Evolutionary conservation across 1,140 invertebrate genomes (phyloP).

Genomic region (Ericerus pela): DNA sequence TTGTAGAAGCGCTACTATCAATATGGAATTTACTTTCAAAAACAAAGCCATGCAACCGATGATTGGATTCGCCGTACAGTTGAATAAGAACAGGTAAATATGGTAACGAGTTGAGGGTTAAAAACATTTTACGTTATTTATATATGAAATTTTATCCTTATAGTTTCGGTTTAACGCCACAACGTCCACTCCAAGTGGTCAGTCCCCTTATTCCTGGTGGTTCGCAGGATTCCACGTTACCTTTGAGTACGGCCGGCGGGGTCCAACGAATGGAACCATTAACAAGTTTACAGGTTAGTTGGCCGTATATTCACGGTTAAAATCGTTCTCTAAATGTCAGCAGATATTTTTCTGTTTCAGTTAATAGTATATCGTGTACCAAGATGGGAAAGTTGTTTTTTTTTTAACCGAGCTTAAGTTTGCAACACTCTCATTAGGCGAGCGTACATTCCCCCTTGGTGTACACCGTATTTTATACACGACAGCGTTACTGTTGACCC

Average conservation of each 20-base stretch:
- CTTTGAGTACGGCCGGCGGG: slow-evolving; percentile 69
- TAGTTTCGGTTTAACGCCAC: slow-evolving; percentile 86
- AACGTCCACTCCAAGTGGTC: slow-evolving; percentile 59
- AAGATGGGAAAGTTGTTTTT: too few relatives aligned
- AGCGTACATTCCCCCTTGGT: too few relatives aligned
- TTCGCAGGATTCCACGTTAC: slow-evolving; percentile 57
- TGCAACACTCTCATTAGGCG: too few relatives aligned
- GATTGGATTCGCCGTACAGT: slow-evolving; percentile 89
- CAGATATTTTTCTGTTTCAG: too few relatives aligned
- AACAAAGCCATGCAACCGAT: slow-evolving; percentile 99
- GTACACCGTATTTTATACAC: too few relatives aligned
- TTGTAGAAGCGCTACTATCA: slow-evolving; percentile 61
- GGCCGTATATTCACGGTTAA: too few relatives aligned
- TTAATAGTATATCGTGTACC: too few relatives aligned
- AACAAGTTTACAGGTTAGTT: slow-evolving; percentile 78
- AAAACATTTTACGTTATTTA: background rate
- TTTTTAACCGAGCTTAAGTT: too few relatives aligned
- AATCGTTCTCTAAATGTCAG: too few relatives aligned
- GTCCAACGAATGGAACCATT: slow-evolving; percentile 95
- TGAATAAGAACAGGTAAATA: slow-evolving; percentile 81
- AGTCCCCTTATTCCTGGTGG: slow-evolving; percentile 72
- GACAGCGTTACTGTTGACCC: too few relatives aligned
- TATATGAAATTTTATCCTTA: background rate
- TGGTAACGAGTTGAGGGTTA: background rate
- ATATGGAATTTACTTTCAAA: slow-evolving; percentile 91